These are phyloP conservation scores for Athetis lepigone DNA, from an alignment of 2,888 invertebrate genomes.

Conservation along the genomic window DNA sequence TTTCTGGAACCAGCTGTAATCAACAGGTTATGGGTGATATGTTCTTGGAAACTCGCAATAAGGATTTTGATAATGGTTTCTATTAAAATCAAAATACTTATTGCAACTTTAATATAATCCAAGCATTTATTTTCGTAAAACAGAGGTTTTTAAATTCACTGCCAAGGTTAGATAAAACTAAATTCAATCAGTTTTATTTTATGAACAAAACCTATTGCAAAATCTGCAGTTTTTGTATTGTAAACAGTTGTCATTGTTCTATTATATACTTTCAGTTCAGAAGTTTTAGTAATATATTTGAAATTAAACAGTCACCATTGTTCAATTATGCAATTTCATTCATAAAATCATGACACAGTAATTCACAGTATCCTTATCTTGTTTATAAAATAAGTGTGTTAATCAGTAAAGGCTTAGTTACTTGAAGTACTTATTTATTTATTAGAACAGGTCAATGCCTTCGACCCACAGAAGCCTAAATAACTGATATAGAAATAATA, in stretches of 20 bases:
- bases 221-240: background rate
- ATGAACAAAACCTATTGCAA: background rate
- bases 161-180: no score
- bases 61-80: no score
- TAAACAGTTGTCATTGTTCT: conserved; percentile 15
- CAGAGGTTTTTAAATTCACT: no score
- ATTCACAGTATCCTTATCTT: conserved; percentile 14
- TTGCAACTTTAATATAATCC: no score
- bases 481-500: conserved; percentile 5
- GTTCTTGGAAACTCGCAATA: no score
- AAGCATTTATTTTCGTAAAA: no score
- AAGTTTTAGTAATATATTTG: no score
- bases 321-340: conserved; percentile 11
- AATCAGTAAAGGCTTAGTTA: conserved; percentile 1
- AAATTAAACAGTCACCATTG: conserved; percentile 17
- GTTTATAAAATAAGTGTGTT: conserved; percentile 8
- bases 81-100: no score
- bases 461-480: conserved; percentile 6
- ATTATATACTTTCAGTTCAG: no score
- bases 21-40: no score
- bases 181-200: background rate
- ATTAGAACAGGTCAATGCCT: conserved; percentile 23
- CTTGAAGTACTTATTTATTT: background rate
- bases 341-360: background rate
- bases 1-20: no score